Base-by-base conservation (phyloP, 2,888 invertebrate genomes). In the Dolomedes plantarius region DNA sequence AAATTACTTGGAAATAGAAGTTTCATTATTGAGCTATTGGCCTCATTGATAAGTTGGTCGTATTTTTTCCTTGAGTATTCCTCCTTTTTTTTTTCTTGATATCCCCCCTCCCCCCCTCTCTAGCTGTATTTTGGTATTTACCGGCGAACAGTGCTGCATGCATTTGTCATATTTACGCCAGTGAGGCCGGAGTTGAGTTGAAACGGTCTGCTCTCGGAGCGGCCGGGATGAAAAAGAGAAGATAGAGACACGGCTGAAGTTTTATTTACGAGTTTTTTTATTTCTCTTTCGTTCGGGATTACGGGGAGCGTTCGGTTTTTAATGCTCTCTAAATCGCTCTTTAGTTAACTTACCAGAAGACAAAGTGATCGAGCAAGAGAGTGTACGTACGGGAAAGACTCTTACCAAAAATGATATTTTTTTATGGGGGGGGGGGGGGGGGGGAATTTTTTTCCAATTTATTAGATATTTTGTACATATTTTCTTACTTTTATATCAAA, bases 1-100 rank as follows among this genome's bases (percentile, higher is more conserved):
- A 85, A 85, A 85, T 85, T 85, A 85, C 85, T 77, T 62, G 64
- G 62, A 71, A 76, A 83, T 56, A 50, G 72, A 56, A 56, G 56
- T 56, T 56, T 56, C 56, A 56, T 56, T 56, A 23, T 56, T 19
- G 16, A 56, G 3, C 56, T 56, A 56, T 23, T 23, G 56, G 11
- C 1, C 23, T 3, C 56, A 19, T 19, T 56, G 56, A 56, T 56
- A 19, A 56, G 56, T 23, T 23, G 23, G 56, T 56, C 56, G 19
- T 23, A 23, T 56, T 56, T 56, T n/a, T n/a, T n/a, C n/a, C n/a
- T n/a, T n/a, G 16, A 2, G 5, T 16, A 16, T 16, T 56, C 56
- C 23, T 46, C 16, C 7, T 23, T 46, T 46, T 46, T 46, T n/a
- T n/a, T 9, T 46, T 9, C 9, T 41, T 16, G 16, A 46, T 2